These are phyloP conservation scores for Nematolebias whitei DNA, from an alignment of 2,113 vertebrate species.

Conservation along the genomic window DNA sequence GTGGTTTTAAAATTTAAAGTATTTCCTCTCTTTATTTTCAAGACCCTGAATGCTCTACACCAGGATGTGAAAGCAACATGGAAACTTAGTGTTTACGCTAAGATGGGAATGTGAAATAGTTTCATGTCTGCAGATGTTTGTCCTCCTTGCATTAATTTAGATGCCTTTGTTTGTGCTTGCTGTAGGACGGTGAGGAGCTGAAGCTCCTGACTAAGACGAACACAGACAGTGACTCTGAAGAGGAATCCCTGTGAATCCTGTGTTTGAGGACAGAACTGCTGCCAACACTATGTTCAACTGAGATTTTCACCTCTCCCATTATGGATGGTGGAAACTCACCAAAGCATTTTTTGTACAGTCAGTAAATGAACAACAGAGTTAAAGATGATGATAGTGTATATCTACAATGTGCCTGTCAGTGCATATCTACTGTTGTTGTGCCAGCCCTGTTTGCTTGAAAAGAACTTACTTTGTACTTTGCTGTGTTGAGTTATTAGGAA, in stretches of 20 bases:
- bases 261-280: not conserved
- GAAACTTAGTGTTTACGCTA: not conserved
- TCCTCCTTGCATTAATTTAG: not conserved
- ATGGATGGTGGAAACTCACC: not conserved
- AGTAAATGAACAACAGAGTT: not conserved
- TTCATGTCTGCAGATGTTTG: not conserved
- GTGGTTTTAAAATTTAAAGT: not conserved
- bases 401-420: conserved; percentile 4
- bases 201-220: conserved; percentile 87
- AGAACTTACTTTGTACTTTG: no score
- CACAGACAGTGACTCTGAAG: conserved; percentile 91
- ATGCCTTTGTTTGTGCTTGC: conserved; percentile 35
- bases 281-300: not conserved
- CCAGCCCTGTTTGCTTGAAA: no score
- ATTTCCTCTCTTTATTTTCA: conserved; percentile 11
- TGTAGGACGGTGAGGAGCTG: conserved; percentile 94
- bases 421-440: not conserved
- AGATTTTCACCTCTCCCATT: no score
- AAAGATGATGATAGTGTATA: not conserved
- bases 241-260: conserved; percentile 80
- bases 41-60: not conserved
- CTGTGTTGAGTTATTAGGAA: no score
- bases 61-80: not conserved
- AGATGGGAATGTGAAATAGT: not conserved
- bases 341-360: conserved; percentile 8